These are phyloP conservation scores for Mormyrops boulengeri DNA, from an alignment of 2,797 vertebrate genomes.

Conservation along the genomic window DNA sequence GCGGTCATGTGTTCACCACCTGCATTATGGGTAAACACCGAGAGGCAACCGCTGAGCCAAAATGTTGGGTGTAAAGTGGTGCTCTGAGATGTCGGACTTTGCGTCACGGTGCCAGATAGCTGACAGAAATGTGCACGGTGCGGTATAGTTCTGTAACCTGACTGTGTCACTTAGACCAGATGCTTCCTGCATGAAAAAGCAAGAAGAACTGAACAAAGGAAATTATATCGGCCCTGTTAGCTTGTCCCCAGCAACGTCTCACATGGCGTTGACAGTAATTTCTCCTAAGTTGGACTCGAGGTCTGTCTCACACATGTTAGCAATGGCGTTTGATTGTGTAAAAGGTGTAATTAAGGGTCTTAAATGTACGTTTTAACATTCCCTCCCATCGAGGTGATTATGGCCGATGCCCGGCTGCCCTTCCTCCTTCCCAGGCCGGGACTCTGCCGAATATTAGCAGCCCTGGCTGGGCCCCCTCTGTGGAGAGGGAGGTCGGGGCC, in stretches of 20 bases:
- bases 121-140: not conserved
- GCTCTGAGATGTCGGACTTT: not conserved
- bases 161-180: slow-evolving; percentile 52
- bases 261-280: slow-evolving; percentile 41
- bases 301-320: slow-evolving; percentile 37
- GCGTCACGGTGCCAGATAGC: not conserved
- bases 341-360: slow-evolving; percentile 30
- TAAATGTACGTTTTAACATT: slow-evolving; percentile 26
- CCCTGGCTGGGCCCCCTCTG: not conserved
- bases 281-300: slow-evolving; percentile 34
- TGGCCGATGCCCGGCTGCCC: not conserved
- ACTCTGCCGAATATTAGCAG: not conserved
- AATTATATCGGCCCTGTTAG: slow-evolving; percentile 35
- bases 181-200: slow-evolving; percentile 57
- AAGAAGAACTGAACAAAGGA: slow-evolving; percentile 40
- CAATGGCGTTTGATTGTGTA: slow-evolving; percentile 31
- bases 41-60: not conserved
- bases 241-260: slow-evolving; percentile 25
- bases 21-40: not conserved
- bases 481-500: not conserved
- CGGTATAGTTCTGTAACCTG: slow-evolving; percentile 32
- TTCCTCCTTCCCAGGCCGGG: not conserved
- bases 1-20: not conserved
- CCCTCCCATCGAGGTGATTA: slow-evolving; percentile 30
- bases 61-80: not conserved